Conservation (phyloP, 2,888 invertebrate species). For the Sisyra terminalis region DNA sequence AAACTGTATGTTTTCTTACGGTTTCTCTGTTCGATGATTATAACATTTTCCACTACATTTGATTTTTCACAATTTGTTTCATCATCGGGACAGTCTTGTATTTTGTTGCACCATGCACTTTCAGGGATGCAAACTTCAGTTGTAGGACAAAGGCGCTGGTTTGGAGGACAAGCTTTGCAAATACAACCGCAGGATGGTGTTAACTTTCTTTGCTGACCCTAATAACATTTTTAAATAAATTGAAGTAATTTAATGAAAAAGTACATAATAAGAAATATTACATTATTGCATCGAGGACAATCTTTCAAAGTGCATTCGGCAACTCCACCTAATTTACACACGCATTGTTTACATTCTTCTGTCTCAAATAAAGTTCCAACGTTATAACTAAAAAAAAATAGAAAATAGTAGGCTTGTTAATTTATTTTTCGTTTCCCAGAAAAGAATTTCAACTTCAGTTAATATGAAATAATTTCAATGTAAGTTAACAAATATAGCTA, state of each 20-base stretch:
- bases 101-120: conserved; percentile 63
- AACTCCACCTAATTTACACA: conserved; percentile 59
- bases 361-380: conserved; percentile 55
- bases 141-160: conserved; percentile 51
- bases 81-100: conserved; percentile 70
- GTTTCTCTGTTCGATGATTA: conserved; percentile 15
- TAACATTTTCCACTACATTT: conserved; percentile 4
- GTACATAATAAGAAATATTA: conserved; percentile 15
- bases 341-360: conserved; percentile 59
- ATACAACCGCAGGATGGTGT: conserved; percentile 49
- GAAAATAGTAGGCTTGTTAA: too few relatives aligned
- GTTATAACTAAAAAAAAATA: conserved; percentile 36
- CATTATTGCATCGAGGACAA: conserved; percentile 45
- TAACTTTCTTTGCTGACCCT: conserved; percentile 39
- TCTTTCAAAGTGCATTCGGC: conserved; percentile 50
- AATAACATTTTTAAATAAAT: conserved; percentile 9
- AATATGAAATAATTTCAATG: too few relatives aligned
- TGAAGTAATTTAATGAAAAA: neutral
- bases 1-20: conserved; percentile 2
- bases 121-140: conserved; percentile 55
- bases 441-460: too few relatives aligned
- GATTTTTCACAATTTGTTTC: conserved; percentile 45
- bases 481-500: too few relatives aligned
- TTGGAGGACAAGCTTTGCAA: conserved; percentile 55
- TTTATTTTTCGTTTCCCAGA: too few relatives aligned